A percentile compares a stretch with the other conserved stretches of the same genome.
These are phyloP conservation scores for Octodonta nipae DNA, from an alignment of 2,888 invertebrate genomes.

Conservation along the genomic window DNA sequence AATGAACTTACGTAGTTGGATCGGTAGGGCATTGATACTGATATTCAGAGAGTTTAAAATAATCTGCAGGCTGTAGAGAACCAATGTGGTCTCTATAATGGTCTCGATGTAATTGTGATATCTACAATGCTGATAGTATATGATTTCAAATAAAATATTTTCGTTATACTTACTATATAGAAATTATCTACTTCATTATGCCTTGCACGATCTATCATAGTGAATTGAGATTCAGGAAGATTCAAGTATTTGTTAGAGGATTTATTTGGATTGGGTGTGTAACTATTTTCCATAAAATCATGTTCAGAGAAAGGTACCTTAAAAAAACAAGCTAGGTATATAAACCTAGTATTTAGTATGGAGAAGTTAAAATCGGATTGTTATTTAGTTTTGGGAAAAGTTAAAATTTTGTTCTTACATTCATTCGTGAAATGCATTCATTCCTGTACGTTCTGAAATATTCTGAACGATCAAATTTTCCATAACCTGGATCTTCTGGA, in stretches of 20 bases:
- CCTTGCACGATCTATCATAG: conserved; percentile 31
- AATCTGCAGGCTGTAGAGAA: conserved; percentile 43
- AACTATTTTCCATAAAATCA: conserved; percentile 30
- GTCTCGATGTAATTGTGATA: conserved; percentile 45
- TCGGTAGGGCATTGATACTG: conserved; percentile 44
- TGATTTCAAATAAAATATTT: neutral
- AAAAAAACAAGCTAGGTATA: conserved; percentile 10
- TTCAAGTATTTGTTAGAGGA: conserved; percentile 25
- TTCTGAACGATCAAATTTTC: too few relatives aligned
- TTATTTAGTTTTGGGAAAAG: conserved; percentile 3
- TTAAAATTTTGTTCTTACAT: conserved; percentile 20
- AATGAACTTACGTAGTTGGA: conserved; percentile 38
- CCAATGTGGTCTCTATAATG: conserved; percentile 48
- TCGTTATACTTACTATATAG: conserved; percentile 30
- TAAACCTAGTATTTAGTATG: too few relatives aligned
- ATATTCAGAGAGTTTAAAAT: conserved; percentile 41
- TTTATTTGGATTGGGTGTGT: conserved; percentile 32
- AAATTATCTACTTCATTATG: conserved; percentile 37
- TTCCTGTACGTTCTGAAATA: conserved; percentile 35
- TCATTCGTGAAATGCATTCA: conserved; percentile 33
- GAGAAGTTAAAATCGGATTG: too few relatives aligned
- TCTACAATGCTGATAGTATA: conserved; percentile 36
- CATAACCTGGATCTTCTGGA: neutral
- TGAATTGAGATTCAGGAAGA: conserved; percentile 29
- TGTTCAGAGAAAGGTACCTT: conserved; percentile 35